Evolutionary conservation across 2,113 vertebrate species (phyloP), one percentile per base, ranked within the genome.

Genomic region (Paralichthys olivaceus): DNA sequence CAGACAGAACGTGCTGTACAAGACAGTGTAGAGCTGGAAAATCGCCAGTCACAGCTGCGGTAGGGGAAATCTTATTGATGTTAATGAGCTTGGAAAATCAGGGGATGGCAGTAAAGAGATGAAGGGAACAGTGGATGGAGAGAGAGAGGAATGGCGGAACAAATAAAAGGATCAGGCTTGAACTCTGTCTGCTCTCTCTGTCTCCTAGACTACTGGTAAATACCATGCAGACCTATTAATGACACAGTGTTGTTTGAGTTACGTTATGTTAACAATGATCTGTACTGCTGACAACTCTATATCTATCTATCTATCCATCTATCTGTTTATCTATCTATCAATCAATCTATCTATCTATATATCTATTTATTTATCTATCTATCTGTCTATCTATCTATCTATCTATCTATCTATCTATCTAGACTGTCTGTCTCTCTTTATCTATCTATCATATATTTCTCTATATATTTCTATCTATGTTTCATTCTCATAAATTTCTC

Each of bases 101-200:
- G 64, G 20, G 83, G 79, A 84, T 19, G 56, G 29, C 63, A 72
- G 78, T 84, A 86, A 86, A 77, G 72, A 77, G 85, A 87, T 90
- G 19, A 84, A 56, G 22, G 37, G 53, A 56, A 2, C 51, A 60
- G 55, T 1, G 32, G 72, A 72, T 7, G 29, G 71, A 86, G 72
- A 66, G 14, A 49, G 19, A 19, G 45, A 49, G 45, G 11, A 43
- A 59, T 34, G 72, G 65, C 74, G 74, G 61, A 79, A 85, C 75
- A 80, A 74, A 73, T 86, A 85, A 89, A 78, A 77, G 87, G 88
- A 85, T 89, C 51, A 88, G 47, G n/a, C n/a, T 57, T 87, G 66
- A 72, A 26, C 62, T 66, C 22, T 55, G 57, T 49, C n/a, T 19
- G 47, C 11, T 28, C 43, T 53, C 73, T 75, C 67, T 69, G 47